phyloP scores from a whole-genome alignment of 2,797 vertebrate genomes.

The Podargus strigoides region DNA sequence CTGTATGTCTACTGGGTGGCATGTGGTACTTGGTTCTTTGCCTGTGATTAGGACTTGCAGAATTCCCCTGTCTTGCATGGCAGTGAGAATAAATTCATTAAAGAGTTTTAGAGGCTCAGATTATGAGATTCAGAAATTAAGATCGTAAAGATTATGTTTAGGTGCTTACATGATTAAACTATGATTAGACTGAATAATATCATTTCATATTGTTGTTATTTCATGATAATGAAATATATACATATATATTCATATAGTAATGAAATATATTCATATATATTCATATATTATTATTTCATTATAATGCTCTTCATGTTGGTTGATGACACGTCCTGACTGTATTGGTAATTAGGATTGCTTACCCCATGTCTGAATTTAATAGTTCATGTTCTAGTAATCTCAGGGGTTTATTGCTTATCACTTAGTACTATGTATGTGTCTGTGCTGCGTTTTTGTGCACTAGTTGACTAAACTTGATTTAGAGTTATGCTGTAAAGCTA shows the following conservation, averaged over 20 bases:
- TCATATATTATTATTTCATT: no score
- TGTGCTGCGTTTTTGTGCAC: neutral
- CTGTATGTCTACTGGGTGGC: neutral
- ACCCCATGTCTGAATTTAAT: neutral
- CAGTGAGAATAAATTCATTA: neutral
- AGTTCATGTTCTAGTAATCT: neutral
- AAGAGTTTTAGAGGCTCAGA: neutral
- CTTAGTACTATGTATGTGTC: neutral
- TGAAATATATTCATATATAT: no score
- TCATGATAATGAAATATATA: no score
- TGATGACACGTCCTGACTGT: neutral
- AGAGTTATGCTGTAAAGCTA: neutral
- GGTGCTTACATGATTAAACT: neutral
- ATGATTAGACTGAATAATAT: neutral
- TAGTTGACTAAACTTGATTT: neutral
- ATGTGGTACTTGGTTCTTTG: neutral
- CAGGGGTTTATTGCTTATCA: neutral
- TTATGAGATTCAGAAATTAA: neutral
- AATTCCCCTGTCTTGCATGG: neutral
- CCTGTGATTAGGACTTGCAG: neutral
- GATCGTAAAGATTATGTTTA: neutral
- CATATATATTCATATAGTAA: no score
- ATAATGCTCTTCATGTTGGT: neutral
- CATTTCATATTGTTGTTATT: neutral
- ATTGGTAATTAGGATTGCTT: neutral